These are phyloP conservation scores for Sebastes fasciatus DNA, from an alignment of 2,113 vertebrate species.

Conservation along the genomic window DNA sequence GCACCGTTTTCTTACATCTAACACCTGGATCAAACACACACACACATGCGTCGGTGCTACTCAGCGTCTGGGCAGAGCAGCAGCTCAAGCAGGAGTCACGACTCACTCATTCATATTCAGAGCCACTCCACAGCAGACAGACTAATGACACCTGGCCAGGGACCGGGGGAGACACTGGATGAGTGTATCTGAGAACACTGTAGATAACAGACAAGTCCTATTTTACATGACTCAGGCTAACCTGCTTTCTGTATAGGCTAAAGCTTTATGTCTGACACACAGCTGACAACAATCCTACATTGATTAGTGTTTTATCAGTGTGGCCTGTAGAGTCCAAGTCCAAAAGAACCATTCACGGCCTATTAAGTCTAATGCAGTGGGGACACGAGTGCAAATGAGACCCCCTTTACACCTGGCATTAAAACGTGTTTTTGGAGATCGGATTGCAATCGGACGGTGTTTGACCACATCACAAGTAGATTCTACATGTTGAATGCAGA, in stretches of 20 bases:
- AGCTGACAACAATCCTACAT: not conserved
- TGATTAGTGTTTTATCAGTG: not conserved
- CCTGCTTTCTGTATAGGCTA: not conserved
- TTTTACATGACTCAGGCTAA: conserved; percentile 1
- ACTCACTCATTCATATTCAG: conserved; percentile 80
- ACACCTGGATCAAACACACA: conserved; percentile 27
- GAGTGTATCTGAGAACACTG: not conserved
- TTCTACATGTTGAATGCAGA: no score
- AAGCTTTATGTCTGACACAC: not conserved
- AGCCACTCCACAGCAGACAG: conserved; percentile 57
- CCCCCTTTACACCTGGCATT: no score
- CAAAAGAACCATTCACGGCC: no score
- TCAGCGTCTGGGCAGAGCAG: conserved; percentile 1
- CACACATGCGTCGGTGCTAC: not conserved
- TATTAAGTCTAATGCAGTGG: no score
- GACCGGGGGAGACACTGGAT: conserved; percentile 23
- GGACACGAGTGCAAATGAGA: no score
- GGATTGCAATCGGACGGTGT: no score
- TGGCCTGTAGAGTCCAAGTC: not conserved
- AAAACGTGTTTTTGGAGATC: no score
- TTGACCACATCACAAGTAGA: no score
- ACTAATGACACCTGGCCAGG: conserved; percentile 66
- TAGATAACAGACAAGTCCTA: conserved; percentile 12
- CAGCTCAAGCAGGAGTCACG: conserved; percentile 69
- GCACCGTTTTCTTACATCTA: conserved; percentile 14